Conservation (phyloP, 2,888 invertebrate genomes). For the Cataglyphis altisquamis region DNA sequence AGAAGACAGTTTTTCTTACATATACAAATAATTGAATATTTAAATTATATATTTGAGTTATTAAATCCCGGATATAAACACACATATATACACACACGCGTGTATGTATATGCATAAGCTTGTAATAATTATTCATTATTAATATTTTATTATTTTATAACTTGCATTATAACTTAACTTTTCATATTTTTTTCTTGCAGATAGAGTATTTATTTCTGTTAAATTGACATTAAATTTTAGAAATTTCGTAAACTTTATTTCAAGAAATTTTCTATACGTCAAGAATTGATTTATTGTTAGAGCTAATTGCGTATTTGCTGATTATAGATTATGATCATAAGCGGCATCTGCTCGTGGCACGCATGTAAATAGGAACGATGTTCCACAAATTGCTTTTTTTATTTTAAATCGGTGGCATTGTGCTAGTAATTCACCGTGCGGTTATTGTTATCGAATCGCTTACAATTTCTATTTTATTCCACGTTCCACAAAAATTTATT, state of each 20-base stretch:
- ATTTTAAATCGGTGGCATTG: slow-evolving; percentile 67
- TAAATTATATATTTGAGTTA: background rate
- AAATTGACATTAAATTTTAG: slow-evolving; percentile 1
- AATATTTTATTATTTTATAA: background rate
- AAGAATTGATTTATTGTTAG: slow-evolving; percentile 27
- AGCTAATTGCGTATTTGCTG: slow-evolving; percentile 39
- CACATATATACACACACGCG: too few species aligned
- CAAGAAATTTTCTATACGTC: background rate
- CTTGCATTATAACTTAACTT: background rate
- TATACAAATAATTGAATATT: background rate
- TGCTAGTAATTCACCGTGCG: background rate
- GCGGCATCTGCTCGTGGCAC: slow-evolving; percentile 68
- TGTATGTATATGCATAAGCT: background rate
- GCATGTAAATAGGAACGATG: slow-evolving; percentile 72
- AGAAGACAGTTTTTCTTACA: background rate
- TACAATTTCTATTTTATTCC: slow-evolving; percentile 51
- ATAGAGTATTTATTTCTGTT: background rate
- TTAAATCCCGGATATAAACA: background rate
- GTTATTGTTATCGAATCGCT: slow-evolving; percentile 55
- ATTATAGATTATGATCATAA: slow-evolving; percentile 69
- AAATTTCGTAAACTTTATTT: background rate
- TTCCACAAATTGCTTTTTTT: slow-evolving; percentile 74
- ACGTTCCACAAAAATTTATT: slow-evolving; percentile 41
- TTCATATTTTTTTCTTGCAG: background rate
- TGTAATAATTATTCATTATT: background rate